phyloP scores from a whole-genome alignment of 2,797 vertebrate species.

The Rhodeus uyekii region DNA sequence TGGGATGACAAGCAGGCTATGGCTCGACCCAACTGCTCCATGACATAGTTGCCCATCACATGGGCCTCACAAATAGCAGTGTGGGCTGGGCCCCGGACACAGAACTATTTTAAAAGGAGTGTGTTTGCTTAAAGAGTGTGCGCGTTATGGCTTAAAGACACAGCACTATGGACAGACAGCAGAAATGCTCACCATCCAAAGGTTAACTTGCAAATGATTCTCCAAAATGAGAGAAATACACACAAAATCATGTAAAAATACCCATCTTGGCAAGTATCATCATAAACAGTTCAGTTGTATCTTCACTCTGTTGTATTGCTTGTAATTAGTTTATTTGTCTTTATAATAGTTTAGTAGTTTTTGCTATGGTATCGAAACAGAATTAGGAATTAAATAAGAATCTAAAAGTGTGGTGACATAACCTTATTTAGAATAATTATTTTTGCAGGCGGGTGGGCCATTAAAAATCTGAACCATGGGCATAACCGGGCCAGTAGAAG shows the following conservation, averaged over 20 bases:
- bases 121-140: no score
- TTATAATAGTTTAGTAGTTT: not conserved
- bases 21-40: slow-evolving; percentile 12
- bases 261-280: no score
- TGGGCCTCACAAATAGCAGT: slow-evolving; percentile 60
- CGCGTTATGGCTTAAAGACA: slow-evolving; percentile 23
- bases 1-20: slow-evolving; percentile 29
- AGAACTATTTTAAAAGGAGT: slow-evolving; percentile 53
- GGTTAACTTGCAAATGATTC: not conserved
- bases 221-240: no score
- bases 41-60: slow-evolving; percentile 52
- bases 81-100: slow-evolving; percentile 11
- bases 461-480: no score
- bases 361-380: not conserved
- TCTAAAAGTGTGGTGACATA: no score
- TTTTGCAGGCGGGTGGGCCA: no score
- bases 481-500: no score
- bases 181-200: not conserved
- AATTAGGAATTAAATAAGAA: not conserved
- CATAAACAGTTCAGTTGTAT: no score
- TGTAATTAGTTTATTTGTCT: not conserved
- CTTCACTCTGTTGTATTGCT: not conserved
- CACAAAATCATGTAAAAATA: no score
- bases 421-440: no score
- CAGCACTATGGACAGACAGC: not conserved